Base-by-base conservation (phyloP, 1,140 invertebrate species). In the Phthorimaea operculella region DNA sequence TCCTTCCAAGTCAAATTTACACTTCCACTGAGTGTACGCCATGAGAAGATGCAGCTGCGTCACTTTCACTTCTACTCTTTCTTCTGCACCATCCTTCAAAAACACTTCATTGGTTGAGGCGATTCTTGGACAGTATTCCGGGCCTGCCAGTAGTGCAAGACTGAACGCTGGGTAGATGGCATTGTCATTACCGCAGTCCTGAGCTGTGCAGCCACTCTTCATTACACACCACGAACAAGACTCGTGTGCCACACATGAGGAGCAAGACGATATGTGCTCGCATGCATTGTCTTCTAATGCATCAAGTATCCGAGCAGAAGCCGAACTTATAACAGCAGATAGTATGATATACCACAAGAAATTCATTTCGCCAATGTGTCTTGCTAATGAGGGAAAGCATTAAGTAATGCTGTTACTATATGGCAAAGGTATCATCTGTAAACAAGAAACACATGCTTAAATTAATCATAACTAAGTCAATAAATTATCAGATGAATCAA, bases 1-100 rank as follows among this genome's bases (percentile, higher is more conserved):
- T 10, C 56, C 66, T 39, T 72, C 64, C 6, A 79, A 33, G 52
- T 54, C 55, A 48, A 82, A 66, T 61, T 65, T 73, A 53, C 76
- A 82, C 59, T 78, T 78, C 76, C 79, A 82, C 1, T 70, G 69
- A 4, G 76, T 82, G 16, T 78, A 82, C 0, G 76, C 76, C 79
- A 82, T 82, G 33, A 74, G 75, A 4, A 82, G 58, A 55, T 82
- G 73, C 58, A 82, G 75, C 59, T 82, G 76, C 7, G 76, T 78
- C 52, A 82, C 65, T 61, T 70, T 76, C 39, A 82, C 70, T 15
- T 50, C 51, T 33, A 79, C 52, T 11, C 59, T 62, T 39, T 69
- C 57, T 50, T 60, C 71, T 18, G 61, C 58, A 15, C 79, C 76
- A 54, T 67, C 77, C 66, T 65, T 68, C 33, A 74, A 59, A 17